phyloP scores from a whole-genome alignment of 2,113 vertebrate species.

The Todiramphus saurophagus region DNA sequence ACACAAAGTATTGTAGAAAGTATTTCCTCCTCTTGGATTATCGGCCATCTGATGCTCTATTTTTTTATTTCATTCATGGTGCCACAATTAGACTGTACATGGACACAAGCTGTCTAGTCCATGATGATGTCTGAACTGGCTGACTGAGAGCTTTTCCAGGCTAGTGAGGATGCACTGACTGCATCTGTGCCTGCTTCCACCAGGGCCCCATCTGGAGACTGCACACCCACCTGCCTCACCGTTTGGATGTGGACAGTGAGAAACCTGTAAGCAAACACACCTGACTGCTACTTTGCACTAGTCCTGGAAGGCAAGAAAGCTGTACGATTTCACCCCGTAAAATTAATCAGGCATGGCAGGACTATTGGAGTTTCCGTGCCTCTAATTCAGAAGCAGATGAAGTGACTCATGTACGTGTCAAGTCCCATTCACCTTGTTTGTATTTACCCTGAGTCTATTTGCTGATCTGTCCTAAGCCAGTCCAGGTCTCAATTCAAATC shows the following conservation, averaged over 20 bases:
- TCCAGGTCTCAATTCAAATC: neutral
- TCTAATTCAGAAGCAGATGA: neutral
- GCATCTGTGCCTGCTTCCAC: neutral
- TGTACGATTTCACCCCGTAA: neutral
- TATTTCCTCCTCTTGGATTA: neutral
- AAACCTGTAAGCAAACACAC: neutral
- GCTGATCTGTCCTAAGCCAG: neutral
- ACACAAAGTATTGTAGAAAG: neutral
- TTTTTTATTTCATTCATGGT: neutral
- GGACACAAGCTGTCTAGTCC: neutral
- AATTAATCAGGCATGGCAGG: neutral
- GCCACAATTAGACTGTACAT: neutral
- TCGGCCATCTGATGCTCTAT: neutral
- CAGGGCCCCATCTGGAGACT: neutral
- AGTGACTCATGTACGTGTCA: rapidly evolving
- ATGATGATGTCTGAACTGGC: neutral
- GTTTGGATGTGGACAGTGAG: neutral
- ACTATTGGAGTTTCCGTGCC: neutral
- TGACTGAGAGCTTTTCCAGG: neutral
- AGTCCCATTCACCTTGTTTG: neutral
- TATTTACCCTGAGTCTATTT: neutral
- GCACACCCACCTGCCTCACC: neutral
- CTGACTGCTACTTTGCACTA: neutral
- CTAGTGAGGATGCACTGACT: neutral
- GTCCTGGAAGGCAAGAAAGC: neutral